Conservation (phyloP, 1,140 invertebrate genomes). For the Pachyrhynchus sulphureomaculatus region DNA sequence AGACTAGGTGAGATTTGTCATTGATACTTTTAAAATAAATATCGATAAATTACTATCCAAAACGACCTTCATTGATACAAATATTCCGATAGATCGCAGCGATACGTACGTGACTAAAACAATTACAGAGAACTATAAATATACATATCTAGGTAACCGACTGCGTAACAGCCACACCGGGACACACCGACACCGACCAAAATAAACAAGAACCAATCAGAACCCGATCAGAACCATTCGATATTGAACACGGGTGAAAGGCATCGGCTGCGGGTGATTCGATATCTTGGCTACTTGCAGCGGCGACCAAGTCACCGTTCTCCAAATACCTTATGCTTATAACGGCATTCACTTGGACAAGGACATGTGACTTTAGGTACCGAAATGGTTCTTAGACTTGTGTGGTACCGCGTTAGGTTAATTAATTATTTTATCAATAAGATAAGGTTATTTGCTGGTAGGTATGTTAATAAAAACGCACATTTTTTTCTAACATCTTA, state of each 20-base stretch:
- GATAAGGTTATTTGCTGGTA: neutral
- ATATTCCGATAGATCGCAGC: slow-evolving; percentile 5
- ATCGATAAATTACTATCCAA: neutral
- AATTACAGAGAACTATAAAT: slow-evolving; percentile 3
- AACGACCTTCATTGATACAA: slow-evolving; percentile 4
- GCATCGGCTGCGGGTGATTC: slow-evolving; percentile 11
- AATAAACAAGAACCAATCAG: neutral
- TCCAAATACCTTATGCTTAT: slow-evolving; percentile 27
- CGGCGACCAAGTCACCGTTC: slow-evolving; percentile 16
- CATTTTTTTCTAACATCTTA: no score
- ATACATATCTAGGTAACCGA: neutral
- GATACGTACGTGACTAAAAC: slow-evolving; percentile 10
- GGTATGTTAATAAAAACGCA: neutral
- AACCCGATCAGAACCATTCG: slow-evolving; percentile 10
- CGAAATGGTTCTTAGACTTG: slow-evolving; percentile 18
- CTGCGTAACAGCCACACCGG: slow-evolving; percentile 19
- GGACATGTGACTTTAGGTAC: slow-evolving; percentile 17
- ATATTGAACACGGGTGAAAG: slow-evolving; percentile 23
- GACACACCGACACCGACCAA: slow-evolving; percentile 15
- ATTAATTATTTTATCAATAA: neutral
- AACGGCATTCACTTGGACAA: slow-evolving; percentile 26
- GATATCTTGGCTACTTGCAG: slow-evolving; percentile 24
- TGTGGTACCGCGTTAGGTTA: neutral
- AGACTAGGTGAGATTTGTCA: no score
- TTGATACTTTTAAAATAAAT: no score